Evolutionary conservation across 1,140 invertebrate species (phyloP).

Genomic region (Sycobia sp.): DNA sequence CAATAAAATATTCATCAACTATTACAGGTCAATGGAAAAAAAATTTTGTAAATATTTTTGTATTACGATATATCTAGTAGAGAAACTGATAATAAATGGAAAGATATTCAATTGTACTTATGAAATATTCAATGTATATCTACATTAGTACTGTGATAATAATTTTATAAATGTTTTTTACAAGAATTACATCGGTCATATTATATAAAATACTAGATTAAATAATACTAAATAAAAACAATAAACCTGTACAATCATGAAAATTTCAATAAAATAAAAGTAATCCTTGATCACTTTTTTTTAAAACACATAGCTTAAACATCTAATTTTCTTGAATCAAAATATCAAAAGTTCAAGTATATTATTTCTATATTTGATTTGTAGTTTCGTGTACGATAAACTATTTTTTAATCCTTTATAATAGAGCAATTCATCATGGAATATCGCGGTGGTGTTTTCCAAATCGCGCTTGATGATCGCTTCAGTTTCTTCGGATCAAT

Average conservation of each 20-base stretch:
- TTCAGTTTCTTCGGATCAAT: conserved; percentile 69
- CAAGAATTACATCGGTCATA: neutral
- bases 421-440: conserved; percentile 52
- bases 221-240: conserved; percentile 20
- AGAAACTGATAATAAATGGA: neutral
- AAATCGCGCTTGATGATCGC: conserved; percentile 73
- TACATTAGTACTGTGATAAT: neutral
- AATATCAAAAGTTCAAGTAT: conserved; percentile 3
- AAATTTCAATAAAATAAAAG: conserved; percentile 8
- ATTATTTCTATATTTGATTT: neutral
- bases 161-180: neutral
- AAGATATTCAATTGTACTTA: neutral
- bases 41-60: neutral
- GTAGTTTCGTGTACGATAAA: neutral
- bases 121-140: conserved; percentile 6
- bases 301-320: conserved; percentile 2
- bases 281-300: neutral
- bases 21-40: neutral
- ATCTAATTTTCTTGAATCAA: conserved; percentile 1
- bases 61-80: neutral
- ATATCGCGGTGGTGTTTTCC: conserved; percentile 71
- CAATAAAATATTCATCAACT: conserved; percentile 9
- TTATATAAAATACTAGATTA: conserved; percentile 12
- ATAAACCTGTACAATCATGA: conserved; percentile 15
- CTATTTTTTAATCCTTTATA: conserved; percentile 21